Percentiles rank a stretch among this genome's conserved stretches.
Evolutionary conservation across 2,113 vertebrate species (phyloP).

Genomic region (Riparia riparia): DNA sequence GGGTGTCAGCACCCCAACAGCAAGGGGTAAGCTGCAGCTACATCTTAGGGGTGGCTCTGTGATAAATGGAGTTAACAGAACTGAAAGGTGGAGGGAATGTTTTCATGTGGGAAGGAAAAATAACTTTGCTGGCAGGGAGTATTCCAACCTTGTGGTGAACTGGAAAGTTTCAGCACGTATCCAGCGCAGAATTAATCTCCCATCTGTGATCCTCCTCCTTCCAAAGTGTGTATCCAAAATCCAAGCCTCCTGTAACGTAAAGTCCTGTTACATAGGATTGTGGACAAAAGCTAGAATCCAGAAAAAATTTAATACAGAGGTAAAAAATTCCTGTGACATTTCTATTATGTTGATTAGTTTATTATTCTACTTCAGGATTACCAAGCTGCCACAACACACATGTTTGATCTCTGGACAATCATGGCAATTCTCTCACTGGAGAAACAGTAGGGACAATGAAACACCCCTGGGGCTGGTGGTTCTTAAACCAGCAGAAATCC

Average conservation of each 20-base stretch:
- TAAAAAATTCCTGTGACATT: neutral
- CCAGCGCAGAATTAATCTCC: neutral
- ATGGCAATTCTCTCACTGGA: neutral
- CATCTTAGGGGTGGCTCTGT: neutral
- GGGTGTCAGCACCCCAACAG: neutral
- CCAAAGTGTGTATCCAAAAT: neutral
- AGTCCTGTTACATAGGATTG: neutral
- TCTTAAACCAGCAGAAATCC: neutral
- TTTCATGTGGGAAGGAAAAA: neutral
- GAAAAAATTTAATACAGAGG: neutral
- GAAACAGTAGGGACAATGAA: neutral
- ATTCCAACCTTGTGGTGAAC: neutral
- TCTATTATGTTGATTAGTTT: neutral
- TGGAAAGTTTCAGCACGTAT: neutral
- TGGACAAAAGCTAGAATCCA: neutral
- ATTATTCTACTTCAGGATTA: neutral
- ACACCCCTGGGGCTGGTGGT: neutral
- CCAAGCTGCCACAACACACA: neutral
- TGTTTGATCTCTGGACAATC: neutral
- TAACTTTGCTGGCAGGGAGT: neutral
- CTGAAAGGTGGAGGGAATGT: neutral
- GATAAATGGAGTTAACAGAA: neutral
- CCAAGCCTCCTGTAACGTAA: neutral
- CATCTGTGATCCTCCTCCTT: fast-evolving
- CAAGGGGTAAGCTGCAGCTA: neutral